These are phyloP conservation scores for Morphnarchus princeps DNA, from an alignment of 2,113 vertebrate species.

Conservation along the genomic window DNA sequence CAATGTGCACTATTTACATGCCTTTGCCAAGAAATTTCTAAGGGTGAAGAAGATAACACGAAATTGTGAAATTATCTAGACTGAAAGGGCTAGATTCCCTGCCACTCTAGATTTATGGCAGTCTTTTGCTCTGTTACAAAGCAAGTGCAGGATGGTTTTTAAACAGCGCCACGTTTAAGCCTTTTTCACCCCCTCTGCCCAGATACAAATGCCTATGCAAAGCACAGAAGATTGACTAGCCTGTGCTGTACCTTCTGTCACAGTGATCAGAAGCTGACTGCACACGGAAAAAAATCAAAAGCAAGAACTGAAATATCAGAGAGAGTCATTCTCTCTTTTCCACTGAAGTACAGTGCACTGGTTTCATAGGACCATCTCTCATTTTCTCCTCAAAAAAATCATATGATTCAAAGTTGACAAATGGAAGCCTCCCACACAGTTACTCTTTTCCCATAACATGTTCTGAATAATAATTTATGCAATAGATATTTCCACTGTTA, in stretches of 20 bases:
- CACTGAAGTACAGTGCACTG: neutral
- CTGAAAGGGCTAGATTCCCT: neutral
- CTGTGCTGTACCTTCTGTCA: neutral
- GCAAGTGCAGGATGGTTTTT: neutral
- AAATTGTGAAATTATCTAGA: neutral
- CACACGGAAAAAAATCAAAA: neutral
- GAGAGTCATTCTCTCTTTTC: neutral
- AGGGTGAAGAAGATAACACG: neutral
- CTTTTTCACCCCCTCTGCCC: neutral
- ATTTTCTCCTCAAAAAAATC: neutral
- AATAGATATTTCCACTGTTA: neutral
- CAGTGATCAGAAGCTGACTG: neutral
- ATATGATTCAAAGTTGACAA: neutral
- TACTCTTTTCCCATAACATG: neutral
- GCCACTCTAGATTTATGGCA: neutral
- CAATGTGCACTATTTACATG: neutral
- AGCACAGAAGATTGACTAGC: neutral
- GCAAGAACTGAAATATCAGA: neutral
- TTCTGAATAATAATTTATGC: neutral
- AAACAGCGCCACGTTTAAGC: neutral
- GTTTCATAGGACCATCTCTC: neutral
- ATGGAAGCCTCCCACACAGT: neutral
- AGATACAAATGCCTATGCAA: neutral
- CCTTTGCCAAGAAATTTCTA: neutral
- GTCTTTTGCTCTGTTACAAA: neutral